Base-by-base conservation (phyloP, 2,888 invertebrate genomes). In the Diarsia mendica region DNA sequence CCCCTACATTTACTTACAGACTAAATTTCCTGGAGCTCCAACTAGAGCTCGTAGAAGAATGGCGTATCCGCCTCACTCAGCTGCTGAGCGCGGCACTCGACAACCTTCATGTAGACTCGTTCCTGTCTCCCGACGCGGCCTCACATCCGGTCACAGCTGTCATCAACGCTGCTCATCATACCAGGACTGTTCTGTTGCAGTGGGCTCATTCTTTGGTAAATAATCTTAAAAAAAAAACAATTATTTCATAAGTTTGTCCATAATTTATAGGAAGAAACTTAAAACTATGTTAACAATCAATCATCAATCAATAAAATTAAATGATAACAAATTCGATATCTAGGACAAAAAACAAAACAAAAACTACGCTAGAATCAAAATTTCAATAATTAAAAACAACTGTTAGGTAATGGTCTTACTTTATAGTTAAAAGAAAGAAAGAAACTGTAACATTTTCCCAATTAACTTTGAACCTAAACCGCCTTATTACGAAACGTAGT, bases 11-110 rank as follows among this genome's bases (percentile, higher is more conserved):
- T 33, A 20, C 33, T 67, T 61, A 0, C 84, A 97, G 98, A 84
- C 93, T 99, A 75, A 98, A 98, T 91, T 99, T 99, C 94, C 95
- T 99, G 44, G 98, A 98, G 82, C 95, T 99, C 5, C 99, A 99
- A 92, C 93, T 99, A 33, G 99, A 99, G 89, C 94, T 99, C 65
- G 97, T 99, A 73, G 99, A 99, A 89, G 99, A 99, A 91, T 98
- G 98, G 96, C 97, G 99, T 49, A 97, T 99, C 20, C 97, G 99
- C 67, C 96, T 99, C 67, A 97, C 98, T 11, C 99, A 99, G 93
- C 94, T 99, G 66, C 97, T 95, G 72, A 91, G 91, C 69, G 96
- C 95, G 2, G 93, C 95, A 0, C 78, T 90, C 6, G 89, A 87
- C 1, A 80, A 89, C 0, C 87, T 95, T 33, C 80, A 88, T 0